Evolutionary conservation across 1,140 invertebrate species (phyloP), one percentile per base, ranked within the genome.

Genomic region (Paracyclopina nana): DNA sequence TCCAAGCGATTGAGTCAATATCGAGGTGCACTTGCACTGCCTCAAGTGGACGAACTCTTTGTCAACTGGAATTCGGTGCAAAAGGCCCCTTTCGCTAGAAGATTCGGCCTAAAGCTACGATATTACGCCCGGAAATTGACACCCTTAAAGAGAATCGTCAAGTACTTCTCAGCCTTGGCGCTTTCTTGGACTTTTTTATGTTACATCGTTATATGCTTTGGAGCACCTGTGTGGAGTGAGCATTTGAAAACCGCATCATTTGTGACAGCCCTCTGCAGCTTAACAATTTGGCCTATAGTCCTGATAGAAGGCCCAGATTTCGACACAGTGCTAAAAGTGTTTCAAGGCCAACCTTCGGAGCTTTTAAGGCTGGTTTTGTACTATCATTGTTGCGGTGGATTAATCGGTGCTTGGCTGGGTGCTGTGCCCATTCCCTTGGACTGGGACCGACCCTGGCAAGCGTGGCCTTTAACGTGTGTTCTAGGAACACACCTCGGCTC

Each of bases 381-480:
- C 4, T 3, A 48, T 4, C 49, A 53, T 18, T 44, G 38, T 45
- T 42, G 53, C 14, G 18, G 41, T 24, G 54, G 77, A 14, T 57
- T 88, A 11, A 60, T 84, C 28, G 85, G 86, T n/a, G 75, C 82
- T 9, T 92, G 85, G 84, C 58, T 82, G 6, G 83, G 85, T 14
- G 80, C 83, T 22, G 71, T 82, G 54, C 77, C 83, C 0, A 84
- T 91, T 53, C 86, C 86, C 22, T 64, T 94, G 9, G 86, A 94
- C 62, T 94, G 87, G 87, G 82, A 91, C 62, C 70, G 77, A 53
- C 77, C 80, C 1, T 94, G 85, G 84, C 85, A 73, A 68, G 69
- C 70, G 4, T 84, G 82, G 81, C 81, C 81, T 1, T 74, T 82
- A 57, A 78, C 80, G 4, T 80, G 77, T 59, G 70, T 72, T 50